These are phyloP conservation scores for Amazona vittata DNA, from an alignment of 2,113 vertebrate species.

Conservation along the genomic window DNA sequence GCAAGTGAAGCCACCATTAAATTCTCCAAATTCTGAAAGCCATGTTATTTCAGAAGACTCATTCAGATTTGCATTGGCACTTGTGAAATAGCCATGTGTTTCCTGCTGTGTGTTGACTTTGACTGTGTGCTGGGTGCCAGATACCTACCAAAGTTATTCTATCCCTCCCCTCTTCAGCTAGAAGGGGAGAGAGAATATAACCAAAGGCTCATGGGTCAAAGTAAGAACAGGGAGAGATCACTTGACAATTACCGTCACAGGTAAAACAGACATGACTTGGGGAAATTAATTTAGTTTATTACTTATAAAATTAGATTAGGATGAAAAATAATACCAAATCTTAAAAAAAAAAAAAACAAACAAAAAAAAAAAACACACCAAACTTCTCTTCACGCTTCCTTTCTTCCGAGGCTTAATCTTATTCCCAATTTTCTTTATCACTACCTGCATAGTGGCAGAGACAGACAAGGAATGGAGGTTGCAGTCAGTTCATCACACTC, in stretches of 20 bases:
- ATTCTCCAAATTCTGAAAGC: not conserved
- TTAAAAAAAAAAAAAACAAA: not conserved
- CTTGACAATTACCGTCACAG: rapidly evolving
- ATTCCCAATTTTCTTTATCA: too few relatives aligned
- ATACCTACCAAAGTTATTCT: not conserved
- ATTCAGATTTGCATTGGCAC: not conserved
- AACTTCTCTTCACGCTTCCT: too few relatives aligned
- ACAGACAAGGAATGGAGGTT: too few relatives aligned
- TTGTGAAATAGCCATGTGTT: not conserved
- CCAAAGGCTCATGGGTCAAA: not conserved
- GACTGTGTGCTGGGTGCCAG: not conserved
- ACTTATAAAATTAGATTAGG: not conserved
- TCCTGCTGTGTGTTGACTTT: not conserved
- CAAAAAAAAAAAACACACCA: too few relatives aligned
- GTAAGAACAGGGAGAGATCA: not conserved
- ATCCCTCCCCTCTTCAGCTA: not conserved
- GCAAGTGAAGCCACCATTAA: not conserved
- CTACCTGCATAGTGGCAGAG: too few relatives aligned
- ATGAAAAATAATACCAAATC: not conserved
- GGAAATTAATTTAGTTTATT: not conserved
- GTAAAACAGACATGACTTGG: not conserved
- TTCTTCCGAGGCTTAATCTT: too few relatives aligned
- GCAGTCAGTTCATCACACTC: too few relatives aligned
- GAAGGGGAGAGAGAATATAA: not conserved
- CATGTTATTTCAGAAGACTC: not conserved